These are phyloP conservation scores for Bagarius yarrelli DNA, from an alignment of 2,113 vertebrate species.

Conservation along the genomic window DNA sequence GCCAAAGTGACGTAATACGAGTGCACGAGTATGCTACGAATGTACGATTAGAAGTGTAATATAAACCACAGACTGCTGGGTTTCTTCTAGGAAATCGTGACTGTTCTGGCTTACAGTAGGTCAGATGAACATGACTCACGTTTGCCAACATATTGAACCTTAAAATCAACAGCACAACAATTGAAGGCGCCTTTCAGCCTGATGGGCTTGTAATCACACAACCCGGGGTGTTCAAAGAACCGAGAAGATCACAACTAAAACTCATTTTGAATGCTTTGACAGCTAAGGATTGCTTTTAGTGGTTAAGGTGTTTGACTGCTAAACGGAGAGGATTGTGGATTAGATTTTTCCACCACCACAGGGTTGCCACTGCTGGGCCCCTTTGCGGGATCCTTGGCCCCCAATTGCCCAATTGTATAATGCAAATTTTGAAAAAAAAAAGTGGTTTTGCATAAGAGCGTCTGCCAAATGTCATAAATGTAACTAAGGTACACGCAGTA, in stretches of 20 bases:
- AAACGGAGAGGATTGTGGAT: no score
- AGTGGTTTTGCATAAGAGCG: no score
- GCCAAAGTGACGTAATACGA: neutral
- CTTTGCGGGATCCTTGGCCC: no score
- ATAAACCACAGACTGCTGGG: neutral
- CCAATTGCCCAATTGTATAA: no score
- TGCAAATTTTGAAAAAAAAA: no score
- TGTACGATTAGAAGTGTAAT: neutral
- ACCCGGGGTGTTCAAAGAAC: neutral
- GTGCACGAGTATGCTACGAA: neutral
- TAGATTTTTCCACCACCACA: no score
- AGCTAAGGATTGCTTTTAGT: no score
- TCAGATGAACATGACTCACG: neutral
- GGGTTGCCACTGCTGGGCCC: no score
- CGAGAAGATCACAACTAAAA: no score
- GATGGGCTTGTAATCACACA: neutral
- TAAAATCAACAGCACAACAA: slow-evolving; percentile 1
- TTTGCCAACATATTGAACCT: neutral
- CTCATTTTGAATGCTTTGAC: no score
- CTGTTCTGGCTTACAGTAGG: neutral
- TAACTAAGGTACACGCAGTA: neutral
- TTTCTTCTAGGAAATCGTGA: neutral
- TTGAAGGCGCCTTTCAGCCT: neutral
- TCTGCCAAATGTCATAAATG: no score
- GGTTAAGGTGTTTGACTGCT: no score